Evolutionary conservation across 1,140 invertebrate genomes (phyloP).

Genomic region (Pemphigus obesinymphae): DNA sequence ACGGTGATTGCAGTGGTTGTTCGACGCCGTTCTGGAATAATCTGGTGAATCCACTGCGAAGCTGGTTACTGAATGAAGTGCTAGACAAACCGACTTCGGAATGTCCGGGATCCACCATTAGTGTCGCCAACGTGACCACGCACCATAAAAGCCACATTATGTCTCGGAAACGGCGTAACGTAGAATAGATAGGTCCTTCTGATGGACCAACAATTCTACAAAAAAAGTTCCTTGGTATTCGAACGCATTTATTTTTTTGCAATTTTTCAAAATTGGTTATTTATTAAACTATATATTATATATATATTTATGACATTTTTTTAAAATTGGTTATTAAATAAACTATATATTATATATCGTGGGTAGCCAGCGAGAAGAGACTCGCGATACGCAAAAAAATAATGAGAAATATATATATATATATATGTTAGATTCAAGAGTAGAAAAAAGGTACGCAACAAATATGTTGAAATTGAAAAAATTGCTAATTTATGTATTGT

Average conservation of each 20-base stretch:
- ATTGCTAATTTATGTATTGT: too few species aligned
- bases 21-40: constrained; percentile 1
- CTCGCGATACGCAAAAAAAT: too few species aligned
- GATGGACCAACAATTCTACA: background rate
- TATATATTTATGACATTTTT: too few species aligned
- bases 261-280: too few species aligned
- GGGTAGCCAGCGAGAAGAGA: too few species aligned
- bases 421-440: too few species aligned
- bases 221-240: background rate
- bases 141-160: background rate
- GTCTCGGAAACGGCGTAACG: background rate
- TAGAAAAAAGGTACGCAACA: too few species aligned
- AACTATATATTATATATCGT: too few species aligned
- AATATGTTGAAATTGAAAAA: too few species aligned
- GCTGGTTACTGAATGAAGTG: background rate
- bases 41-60: background rate
- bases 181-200: background rate
- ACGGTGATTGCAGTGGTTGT: background rate
- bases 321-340: too few species aligned
- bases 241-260: background rate
- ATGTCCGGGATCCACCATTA: background rate
- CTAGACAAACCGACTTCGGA: background rate
- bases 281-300: too few species aligned
- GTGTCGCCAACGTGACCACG: background rate
- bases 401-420: too few species aligned